These are phyloP conservation scores for Albula glossodonta DNA, from an alignment of 2,113 vertebrate species.

Conservation along the genomic window DNA sequence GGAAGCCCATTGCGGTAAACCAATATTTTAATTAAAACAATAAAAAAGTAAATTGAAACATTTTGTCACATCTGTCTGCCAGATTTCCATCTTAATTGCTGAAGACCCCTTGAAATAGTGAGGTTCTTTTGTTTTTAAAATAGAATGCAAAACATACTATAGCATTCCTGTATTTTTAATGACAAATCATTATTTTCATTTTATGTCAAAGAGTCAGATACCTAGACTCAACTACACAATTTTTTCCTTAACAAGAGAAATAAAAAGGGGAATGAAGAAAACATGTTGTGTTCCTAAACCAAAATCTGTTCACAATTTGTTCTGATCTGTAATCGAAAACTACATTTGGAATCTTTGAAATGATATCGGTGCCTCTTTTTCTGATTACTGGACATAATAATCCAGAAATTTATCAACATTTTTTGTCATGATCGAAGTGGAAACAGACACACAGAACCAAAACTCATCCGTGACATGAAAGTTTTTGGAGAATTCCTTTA, in stretches of 20 bases:
- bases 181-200: background rate
- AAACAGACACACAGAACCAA: background rate
- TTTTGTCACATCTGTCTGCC: conserved; percentile 46
- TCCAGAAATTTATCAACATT: background rate
- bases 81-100: conserved; percentile 39
- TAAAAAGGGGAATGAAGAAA: background rate
- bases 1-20: conserved; percentile 53
- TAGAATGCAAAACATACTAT: background rate
- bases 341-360: background rate
- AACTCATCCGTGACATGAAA: background rate
- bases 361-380: background rate
- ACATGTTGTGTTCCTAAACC: background rate
- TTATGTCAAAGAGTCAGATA: background rate
- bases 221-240: background rate
- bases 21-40: conserved; percentile 51
- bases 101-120: conserved; percentile 19
- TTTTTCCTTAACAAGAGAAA: background rate
- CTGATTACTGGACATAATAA: no score
- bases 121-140: conserved; percentile 27
- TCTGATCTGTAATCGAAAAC: background rate
- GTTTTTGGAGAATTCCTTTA: background rate
- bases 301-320: background rate
- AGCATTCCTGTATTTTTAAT: background rate
- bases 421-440: background rate
- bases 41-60: conserved; percentile 50